Evolutionary conservation across 1,140 invertebrate genomes (phyloP), one percentile per base, ranked within the genome.

Genomic region (Drosophila elegans): DNA sequence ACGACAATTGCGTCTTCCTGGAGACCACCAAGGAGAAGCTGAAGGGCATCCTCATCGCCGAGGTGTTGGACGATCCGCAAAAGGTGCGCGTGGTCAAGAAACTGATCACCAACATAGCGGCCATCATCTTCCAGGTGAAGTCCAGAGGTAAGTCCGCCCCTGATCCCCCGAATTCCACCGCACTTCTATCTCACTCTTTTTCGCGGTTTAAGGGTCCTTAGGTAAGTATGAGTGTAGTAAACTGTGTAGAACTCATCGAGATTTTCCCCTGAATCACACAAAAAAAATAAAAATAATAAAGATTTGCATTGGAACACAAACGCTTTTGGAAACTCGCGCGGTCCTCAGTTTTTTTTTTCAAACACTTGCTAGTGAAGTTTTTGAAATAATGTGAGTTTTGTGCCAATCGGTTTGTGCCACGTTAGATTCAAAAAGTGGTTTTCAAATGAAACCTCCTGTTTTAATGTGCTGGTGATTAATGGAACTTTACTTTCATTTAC

Each of bases 21-120:
- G 97, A 97, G 93, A 97, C 96, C 0, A 95, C 95, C 0, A 97
- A 97, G 88, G 96, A 97, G 85, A 97, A 97, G 91, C 92, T 97
- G 11, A 97, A 96, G 92, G 97, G 96, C 39, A 95, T 96, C 56
- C 91, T 96, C 36, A 95, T 96, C 68, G 96, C 96, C 5, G 96
- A 96, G 45, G 94, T 97, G 78, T 94, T 97, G 16, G 93, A 94
- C 36, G 93, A 94, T 63, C 68, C 69, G 45, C 84, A 92, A 76
- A 92, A 92, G 84, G 76, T 92, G 46, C 80, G 82, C 45, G 91
- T 91, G 48, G 91, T 91, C 29, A 92, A 92, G 78, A 90, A 84
- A 64, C 84, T 92, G 64, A 94, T 95, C 68, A 94, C 95, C 84
- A 95, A 96, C 78, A 95, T 95, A 49, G 95, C 95, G 9, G 93